Evolutionary conservation across 2,888 invertebrate species (phyloP), one percentile per base, ranked within the genome.

Genomic region (Chrysotoxum bicinctum): DNA sequence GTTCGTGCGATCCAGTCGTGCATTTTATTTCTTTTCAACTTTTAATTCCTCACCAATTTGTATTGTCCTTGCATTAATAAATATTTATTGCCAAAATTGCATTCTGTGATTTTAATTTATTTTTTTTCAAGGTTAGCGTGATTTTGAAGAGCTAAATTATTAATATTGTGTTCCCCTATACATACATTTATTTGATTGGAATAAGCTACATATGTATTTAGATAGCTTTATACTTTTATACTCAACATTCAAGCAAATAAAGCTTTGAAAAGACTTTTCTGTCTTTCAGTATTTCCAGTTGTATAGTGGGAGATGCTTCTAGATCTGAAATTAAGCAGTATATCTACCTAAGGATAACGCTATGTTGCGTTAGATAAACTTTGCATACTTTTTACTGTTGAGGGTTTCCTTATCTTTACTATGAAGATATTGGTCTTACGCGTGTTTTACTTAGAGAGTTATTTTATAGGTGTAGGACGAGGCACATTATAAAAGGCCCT

Each of bases 401-500:
- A 30, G 32, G 16, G 54, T 54, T 54, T 32, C 16, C 30, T 54
- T 54, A 54, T 32, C 30, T 54, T 32, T 30, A 32, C 10, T 30
- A 16, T 30, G 6, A 54, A 54, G 54, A 32, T 54, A 32, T 54
- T 54, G 23, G 23, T n/a, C 50, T 50, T 50, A 26, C 50, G 50
- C 50, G 23, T 50, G 50, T 50, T 50, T 50, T 50, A 50, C 14
- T 32, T 19, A 30, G n/a, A 30, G 14, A 30, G 52, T 8, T n/a
- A 30, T 52, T 30, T 30, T 54, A 54, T 32, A 10, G 30, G 50
- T 26, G 66, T 3, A 58, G 35, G n/a, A 10, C 9, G 10, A 32
- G 8, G 19, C 7, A 21, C 8, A 30, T 54, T 62, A 74, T 64
- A 75, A 74, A 75, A 7, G 23, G 7, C 74, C 60, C 56, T 72